Percentiles rank a stretch among this genome's conserved stretches.
Conservation (phyloP, 2,888 invertebrate genomes). For the Arctia plantaginis region DNA sequence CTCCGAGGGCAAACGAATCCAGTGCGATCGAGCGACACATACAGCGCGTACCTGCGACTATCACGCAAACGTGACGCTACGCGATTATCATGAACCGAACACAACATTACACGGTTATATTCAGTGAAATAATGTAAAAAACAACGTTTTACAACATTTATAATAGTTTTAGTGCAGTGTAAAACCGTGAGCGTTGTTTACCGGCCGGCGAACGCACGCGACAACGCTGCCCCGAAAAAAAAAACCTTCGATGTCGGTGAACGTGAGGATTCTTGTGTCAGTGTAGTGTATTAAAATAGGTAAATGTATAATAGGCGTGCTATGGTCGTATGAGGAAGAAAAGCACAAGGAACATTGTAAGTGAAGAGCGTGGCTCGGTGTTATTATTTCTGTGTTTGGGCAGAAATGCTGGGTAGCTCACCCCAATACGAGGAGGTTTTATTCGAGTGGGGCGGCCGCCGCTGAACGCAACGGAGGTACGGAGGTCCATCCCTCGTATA, state of each 20-base stretch:
- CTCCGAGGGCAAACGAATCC: slow-evolving; percentile 69
- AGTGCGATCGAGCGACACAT: slow-evolving; percentile 84
- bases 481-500: slow-evolving; percentile 83
- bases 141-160: slow-evolving; percentile 87
- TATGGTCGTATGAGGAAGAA: slow-evolving; percentile 87
- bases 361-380: slow-evolving; percentile 76
- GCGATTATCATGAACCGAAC: slow-evolving; percentile 77
- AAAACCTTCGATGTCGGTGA: slow-evolving; percentile 80
- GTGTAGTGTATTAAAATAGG: slow-evolving; percentile 85
- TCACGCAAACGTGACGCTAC: slow-evolving; percentile 72
- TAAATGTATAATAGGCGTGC: slow-evolving; percentile 84
- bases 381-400: slow-evolving; percentile 76
- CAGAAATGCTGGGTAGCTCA: slow-evolving; percentile 79
- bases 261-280: slow-evolving; percentile 79
- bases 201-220: slow-evolving; percentile 90
- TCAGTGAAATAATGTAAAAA: slow-evolving; percentile 84
- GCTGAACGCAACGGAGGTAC: slow-evolving; percentile 82
- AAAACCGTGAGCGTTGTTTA: slow-evolving; percentile 81
- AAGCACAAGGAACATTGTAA: slow-evolving; percentile 85
- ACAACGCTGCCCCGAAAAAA: slow-evolving; percentile 78
- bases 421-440: slow-evolving; percentile 75
- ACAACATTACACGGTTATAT: slow-evolving; percentile 75
- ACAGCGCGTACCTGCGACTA: slow-evolving; percentile 72
- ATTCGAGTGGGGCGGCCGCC: slow-evolving; percentile 77
- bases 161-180: slow-evolving; percentile 86